Base-by-base conservation (phyloP, 92 coral and sea anemone species). In the Porites evermanni region DNA sequence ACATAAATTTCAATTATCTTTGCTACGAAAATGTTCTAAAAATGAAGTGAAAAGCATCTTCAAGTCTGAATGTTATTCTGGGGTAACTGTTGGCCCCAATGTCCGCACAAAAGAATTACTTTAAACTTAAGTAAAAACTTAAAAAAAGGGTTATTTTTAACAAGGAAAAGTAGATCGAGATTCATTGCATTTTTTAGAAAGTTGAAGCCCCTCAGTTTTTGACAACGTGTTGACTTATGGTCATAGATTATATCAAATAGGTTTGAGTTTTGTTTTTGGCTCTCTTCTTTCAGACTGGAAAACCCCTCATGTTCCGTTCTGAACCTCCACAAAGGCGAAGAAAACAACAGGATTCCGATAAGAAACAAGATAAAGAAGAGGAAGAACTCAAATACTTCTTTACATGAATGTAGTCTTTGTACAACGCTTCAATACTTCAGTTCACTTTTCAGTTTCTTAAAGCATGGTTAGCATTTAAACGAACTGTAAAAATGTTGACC, bases 371-470 rank as follows among this genome's bases (percentile, higher is more conserved):
- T 79, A 97, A 97, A 79, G 99, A 97, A 80, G 99, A 97, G 53
- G 99, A 97, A 71, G 99, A 97, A 86, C 93, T 97, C 52, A 95
- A 95, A 63, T 97, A 97, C 79, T 97, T 97, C 81, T 97, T 97
- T 70, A 89, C 99, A 7, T 97, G 77, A 44, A 38, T 20, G 19
- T 63, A 17, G 67, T 12, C 67, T 63, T 63, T 63, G 17, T 63
- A 63, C 67, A 63, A 16, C 47, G 3, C 47, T 59, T 59, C 18
- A 59, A 8, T 59, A 17, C 5, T 59, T 52, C 61, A 74, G 7
- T 13, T 74, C 38, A 74, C 12, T 72, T 1, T 38, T 19, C 29
- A 13, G 4, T n/a, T 8, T 14, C 1, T 20, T n/a, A 74, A 70
- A 29, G 6, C n/a, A 47, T n/a, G 18, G 29, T 72, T 72, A 24